These are phyloP conservation scores for Celastrina argiolus DNA, from an alignment of 2,888 invertebrate genomes.

Conservation along the genomic window DNA sequence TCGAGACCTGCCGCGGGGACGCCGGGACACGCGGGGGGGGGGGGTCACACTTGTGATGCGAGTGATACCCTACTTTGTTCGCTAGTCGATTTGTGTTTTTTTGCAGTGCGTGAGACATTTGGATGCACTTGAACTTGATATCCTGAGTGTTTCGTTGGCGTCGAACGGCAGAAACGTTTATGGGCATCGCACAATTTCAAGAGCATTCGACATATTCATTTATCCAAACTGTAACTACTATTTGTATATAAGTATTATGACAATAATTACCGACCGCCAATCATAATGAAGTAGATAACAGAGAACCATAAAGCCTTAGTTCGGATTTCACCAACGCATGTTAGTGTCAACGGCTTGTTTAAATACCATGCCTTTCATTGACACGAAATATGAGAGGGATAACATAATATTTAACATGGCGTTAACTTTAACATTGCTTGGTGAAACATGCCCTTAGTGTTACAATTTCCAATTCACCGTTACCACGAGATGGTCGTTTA, in stretches of 20 bases:
- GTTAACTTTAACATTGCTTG: too few relatives aligned
- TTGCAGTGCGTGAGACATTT: not conserved
- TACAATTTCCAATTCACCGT: not conserved
- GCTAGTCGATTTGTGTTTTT: not conserved
- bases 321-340: too few relatives aligned
- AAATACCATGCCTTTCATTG: too few relatives aligned
- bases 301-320: too few relatives aligned
- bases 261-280: too few relatives aligned
- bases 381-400: too few relatives aligned
- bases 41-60: not conserved
- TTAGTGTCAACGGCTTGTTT: too few relatives aligned
- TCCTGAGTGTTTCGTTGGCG: not conserved
- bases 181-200: not conserved
- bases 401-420: too few relatives aligned
- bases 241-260: too few relatives aligned
- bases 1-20: not conserved
- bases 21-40: not conserved
- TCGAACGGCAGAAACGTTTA: not conserved
- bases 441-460: too few relatives aligned
- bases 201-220: not conserved
- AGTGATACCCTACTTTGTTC: not conserved
- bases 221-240: not conserved
- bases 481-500: not conserved
- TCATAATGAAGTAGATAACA: too few relatives aligned
- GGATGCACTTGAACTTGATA: not conserved